Conservation (phyloP, 2,113 vertebrate species). For the Chaenogobius annularis region DNA sequence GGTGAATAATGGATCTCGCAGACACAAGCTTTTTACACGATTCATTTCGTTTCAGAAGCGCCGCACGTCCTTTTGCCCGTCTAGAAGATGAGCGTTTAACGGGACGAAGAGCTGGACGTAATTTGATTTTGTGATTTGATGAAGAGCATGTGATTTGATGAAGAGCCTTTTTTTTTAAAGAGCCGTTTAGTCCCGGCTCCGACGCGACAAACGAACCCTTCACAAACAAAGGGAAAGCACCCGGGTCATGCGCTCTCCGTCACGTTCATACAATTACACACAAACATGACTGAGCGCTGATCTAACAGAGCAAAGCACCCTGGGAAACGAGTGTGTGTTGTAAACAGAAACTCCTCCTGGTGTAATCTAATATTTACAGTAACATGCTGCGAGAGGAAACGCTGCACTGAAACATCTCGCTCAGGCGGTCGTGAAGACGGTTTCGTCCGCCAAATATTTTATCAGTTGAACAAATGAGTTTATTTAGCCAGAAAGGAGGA, state of each 20-base stretch:
- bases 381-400: neutral
- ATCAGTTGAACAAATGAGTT: too few species aligned
- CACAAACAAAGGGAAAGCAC: constrained; percentile 4
- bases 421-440: too few species aligned
- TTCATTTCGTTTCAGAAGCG: too few species aligned
- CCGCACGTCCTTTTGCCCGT: too few species aligned
- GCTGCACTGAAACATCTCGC: neutral
- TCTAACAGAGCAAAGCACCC: constrained; percentile 1
- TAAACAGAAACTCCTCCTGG: constrained; percentile 7
- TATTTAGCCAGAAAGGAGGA: too few species aligned
- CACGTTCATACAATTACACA: constrained; percentile 50
- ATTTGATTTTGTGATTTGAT: too few species aligned
- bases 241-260: constrained; percentile 53
- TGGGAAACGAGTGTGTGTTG: constrained; percentile 15
- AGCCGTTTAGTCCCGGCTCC: constrained; percentile 18
- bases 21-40: too few species aligned
- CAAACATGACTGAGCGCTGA: constrained; percentile 10
- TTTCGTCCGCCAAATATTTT: too few species aligned
- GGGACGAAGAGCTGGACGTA: neutral
- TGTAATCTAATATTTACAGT: neutral
- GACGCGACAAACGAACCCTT: neutral
- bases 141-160: constrained; percentile 1
- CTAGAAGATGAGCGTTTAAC: neutral
- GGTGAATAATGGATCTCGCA: too few species aligned
- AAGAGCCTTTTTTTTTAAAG: constrained; percentile 14